Percentiles rank a stretch among this genome's conserved stretches.
Conservation (phyloP, 2,888 invertebrate genomes). For the Eurytoma californica region DNA sequence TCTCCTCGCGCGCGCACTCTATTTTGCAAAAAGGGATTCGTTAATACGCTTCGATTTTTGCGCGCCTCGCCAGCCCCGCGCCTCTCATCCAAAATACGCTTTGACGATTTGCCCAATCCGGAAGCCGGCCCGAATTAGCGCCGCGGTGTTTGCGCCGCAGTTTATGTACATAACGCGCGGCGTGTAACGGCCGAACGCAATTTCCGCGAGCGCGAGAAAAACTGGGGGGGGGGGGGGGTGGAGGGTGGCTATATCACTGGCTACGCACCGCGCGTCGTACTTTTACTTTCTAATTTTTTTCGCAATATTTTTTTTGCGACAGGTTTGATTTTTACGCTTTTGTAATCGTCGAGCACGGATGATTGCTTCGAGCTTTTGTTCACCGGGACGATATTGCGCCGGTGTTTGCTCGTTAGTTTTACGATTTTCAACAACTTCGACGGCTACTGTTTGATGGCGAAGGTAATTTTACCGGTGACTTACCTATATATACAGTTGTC, state of each 20-base stretch:
- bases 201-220: background rate
- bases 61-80: slow-evolving; percentile 35
- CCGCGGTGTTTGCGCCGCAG: slow-evolving; percentile 47
- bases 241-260: background rate
- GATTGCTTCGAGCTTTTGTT: background rate
- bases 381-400: background rate
- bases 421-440: background rate
- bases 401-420: background rate
- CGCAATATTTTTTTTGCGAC: too few species aligned
- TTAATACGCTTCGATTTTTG: slow-evolving; percentile 47
- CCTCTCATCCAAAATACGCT: slow-evolving; percentile 63
- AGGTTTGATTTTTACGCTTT: slow-evolving; percentile 3
- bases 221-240: background rate
- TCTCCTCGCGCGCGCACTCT: background rate
- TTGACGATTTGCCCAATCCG: slow-evolving; percentile 67
- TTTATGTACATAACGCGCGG: slow-evolving; percentile 13
- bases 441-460: background rate
- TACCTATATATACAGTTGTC: background rate
- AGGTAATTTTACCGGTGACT: background rate
- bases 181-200: background rate
- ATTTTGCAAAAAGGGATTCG: slow-evolving; percentile 43
- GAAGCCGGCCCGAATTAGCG: slow-evolving; percentile 64
- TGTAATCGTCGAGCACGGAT: background rate
- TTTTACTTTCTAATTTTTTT: background rate
- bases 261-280: too few species aligned